Conservation (phyloP, 2,113 vertebrate genomes). For the Gadus macrocephalus region DNA sequence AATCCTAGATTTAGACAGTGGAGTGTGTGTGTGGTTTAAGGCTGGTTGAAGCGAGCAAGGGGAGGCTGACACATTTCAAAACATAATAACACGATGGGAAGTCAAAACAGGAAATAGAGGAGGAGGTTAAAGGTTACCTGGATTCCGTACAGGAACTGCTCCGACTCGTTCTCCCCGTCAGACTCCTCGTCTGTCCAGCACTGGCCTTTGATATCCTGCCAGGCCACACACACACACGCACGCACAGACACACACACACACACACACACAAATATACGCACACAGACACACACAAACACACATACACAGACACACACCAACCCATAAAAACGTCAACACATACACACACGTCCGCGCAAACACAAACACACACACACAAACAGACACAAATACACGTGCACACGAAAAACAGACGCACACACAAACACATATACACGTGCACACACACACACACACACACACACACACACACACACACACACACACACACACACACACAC, state of each 20-base stretch:
- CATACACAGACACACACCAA: neutral
- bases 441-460: conserved; percentile 2
- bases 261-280: too few species aligned
- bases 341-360: conserved; percentile 1
- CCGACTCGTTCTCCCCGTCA: conserved; percentile 95
- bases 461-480: conserved; percentile 16
- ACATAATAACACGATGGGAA: neutral
- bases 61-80: too few species aligned
- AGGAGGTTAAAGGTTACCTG: conserved; percentile 74
- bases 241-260: too few species aligned
- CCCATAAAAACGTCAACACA: neutral
- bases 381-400: conserved; percentile 43
- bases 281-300: too few species aligned
- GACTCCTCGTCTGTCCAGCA: conserved; percentile 99
- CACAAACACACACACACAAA: neutral
- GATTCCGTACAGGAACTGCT: conserved; percentile 95
- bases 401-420: neutral
- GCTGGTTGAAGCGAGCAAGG: too few species aligned
- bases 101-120: conserved; percentile 2
- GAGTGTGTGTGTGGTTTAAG: too few species aligned
- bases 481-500: conserved; percentile 49
- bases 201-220: conserved; percentile 95
- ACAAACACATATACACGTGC: neutral
- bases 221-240: conserved; percentile 16
- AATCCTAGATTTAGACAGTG: too few species aligned